Evolutionary conservation across 2,113 vertebrate genomes (phyloP), one percentile per base, ranked within the genome.

Genomic region (Zosterops hypoxanthus): DNA sequence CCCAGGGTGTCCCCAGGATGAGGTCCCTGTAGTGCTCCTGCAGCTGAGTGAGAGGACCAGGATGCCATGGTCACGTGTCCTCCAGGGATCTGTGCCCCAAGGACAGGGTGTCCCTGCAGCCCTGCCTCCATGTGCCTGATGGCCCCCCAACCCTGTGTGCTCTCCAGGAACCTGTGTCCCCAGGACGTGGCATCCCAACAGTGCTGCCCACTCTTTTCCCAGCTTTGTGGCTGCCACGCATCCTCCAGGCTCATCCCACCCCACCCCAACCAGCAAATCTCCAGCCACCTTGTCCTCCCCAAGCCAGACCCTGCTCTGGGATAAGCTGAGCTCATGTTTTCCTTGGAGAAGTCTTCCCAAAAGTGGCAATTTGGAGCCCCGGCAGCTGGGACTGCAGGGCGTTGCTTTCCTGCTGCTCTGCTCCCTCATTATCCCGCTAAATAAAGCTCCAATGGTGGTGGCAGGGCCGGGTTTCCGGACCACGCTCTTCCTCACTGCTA

Each of bases 341-440:
- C 83, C 86, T 92, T 91, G 86, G 92, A 91, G 36, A 36, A 13
- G 5, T 78, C 83, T 88, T 75, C 71, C 78, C 79, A 41, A 87
- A 85, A 84, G 88, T 71, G 71, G 82, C 91, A 94, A 93, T 94
- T 95, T 94, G 61, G 52, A 86, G 33, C 42, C 46, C 36, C 1
- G 0, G 75, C 46, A 83, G 69, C 44, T 2, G 0, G 11, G 72
- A 89, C 89, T 57, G 0, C 94, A 95, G 95, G 91, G 96, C 47
- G 94, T 91, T 94, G 57, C 92, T 94, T 94, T 94, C 95, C 94
- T 96, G 89, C 92, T 5, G n/a, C 4, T 36, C 76, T 77, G 81
- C 76, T 76, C 95, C 78, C 92, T 96, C 92, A 97, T 97, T 97
- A 97, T 53, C 60, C 77, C 1, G 8, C 95, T 95, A 90, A 77